Evolutionary conservation across 2,797 vertebrate species (phyloP), one percentile per base, ranked within the genome.

Genomic region (Myripristis jacobus): DNA sequence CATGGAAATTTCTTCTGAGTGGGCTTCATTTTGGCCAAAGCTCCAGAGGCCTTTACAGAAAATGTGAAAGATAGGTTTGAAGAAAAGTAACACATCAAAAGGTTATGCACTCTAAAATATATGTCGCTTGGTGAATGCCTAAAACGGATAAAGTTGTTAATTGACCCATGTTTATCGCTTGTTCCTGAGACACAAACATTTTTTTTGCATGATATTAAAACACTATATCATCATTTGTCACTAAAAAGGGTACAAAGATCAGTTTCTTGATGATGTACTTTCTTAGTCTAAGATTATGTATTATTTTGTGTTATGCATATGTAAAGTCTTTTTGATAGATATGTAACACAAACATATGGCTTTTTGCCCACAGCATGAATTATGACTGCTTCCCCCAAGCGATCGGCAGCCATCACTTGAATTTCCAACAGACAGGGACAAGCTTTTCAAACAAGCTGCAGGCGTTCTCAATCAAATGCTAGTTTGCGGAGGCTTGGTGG

Each of bases 1-100:
- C 81, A 51, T 76, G 43, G 74, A 67, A 66, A 84, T 84, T 79
- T 72, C 55, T 73, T 74, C 75, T 70, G 69, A 56, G 66, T 38
- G 25, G 74, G 79, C 57, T 8, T 57, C 36, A 61, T 64, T 54
- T 41, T 63, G 50, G 38, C 22, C 29, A 38, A 21, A n/a, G 11
- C 22, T 44, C 34, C 7, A 63, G 27, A 27, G 58, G 52, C 34
- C 16, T 41, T 22, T 22, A 50, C 1, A 0, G 67, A 44, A 68
- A 52, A 84, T 67, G 65, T 60, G 38, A 31, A 50, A 31, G 29
- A 31, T 21, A 19, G 6, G 8, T 50, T 50, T 10, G 47, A 21
- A 24, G 5, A 51, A 16, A 27, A 1, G 4, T 1, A 15, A 22
- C 22, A 19, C 21, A 19, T 4, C 13, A 43, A 43, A 12, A 36